phyloP scores from a whole-genome alignment of 2,113 vertebrate species.

The Grammomys surdaster region DNA sequence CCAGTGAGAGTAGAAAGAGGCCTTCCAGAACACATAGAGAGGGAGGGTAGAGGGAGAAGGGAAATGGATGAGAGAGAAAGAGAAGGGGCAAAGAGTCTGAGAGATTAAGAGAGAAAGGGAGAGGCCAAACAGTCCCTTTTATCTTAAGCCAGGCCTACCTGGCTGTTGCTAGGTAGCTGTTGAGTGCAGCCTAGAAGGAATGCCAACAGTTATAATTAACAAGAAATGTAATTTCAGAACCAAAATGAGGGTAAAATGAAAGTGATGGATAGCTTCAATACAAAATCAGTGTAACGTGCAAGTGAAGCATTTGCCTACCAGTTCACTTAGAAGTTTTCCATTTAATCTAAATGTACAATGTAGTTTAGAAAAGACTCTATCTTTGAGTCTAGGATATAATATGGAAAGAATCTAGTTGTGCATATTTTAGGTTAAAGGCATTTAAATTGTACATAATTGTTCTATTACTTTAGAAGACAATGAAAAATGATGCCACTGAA shows the following conservation, averaged over 20 bases:
- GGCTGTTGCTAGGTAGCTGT: no score
- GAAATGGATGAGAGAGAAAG: no score
- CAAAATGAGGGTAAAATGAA: neutral
- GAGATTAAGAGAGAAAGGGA: no score
- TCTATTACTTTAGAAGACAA: neutral
- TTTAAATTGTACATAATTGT: neutral
- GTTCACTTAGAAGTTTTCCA: neutral
- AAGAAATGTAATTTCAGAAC: conserved; percentile 3
- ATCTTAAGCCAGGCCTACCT: no score
- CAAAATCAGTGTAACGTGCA: neutral
- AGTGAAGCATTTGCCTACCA: neutral
- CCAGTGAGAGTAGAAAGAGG: no score
- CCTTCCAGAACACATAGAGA: no score
- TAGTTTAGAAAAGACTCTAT: neutral
- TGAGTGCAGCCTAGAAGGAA: no score
- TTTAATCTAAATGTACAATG: neutral
- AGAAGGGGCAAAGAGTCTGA: no score
- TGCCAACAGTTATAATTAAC: neutral
- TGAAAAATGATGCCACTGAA: neutral
- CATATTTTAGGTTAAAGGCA: neutral
- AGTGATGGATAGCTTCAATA: neutral
- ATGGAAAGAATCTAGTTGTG: no score
- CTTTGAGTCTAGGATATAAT: neutral
- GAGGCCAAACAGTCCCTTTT: no score
- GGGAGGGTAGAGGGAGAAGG: no score